Percentiles rank a stretch among this genome's conserved stretches.
Evolutionary conservation across 2,113 vertebrate genomes (phyloP).

Genomic region (Corapipo altera): DNA sequence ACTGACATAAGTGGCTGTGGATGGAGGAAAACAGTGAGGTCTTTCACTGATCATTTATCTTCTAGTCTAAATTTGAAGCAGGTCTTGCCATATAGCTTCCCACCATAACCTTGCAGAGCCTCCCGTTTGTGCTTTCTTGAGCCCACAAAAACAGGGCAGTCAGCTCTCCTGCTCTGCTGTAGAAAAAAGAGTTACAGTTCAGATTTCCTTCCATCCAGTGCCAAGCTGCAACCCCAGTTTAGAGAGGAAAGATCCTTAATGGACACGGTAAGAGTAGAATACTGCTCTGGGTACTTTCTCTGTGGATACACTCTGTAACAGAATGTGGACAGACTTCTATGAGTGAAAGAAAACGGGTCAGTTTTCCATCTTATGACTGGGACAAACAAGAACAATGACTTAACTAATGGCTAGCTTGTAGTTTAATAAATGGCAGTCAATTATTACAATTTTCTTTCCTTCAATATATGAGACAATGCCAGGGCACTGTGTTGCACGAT

Average conservation of each 20-base stretch:
- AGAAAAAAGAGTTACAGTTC: not conserved
- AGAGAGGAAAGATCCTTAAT: not conserved
- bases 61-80: not conserved
- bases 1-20: not conserved
- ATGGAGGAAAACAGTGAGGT: not conserved
- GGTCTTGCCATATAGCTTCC: not conserved
- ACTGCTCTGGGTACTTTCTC: not conserved
- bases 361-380: not conserved
- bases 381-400: not conserved
- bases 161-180: not conserved
- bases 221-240: not conserved
- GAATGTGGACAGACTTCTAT: not conserved
- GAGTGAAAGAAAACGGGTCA: not conserved
- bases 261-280: not conserved
- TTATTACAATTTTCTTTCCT: not conserved
- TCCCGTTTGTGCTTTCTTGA: not conserved
- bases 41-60: not conserved
- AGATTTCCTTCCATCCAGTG: not conserved
- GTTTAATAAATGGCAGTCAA: not conserved
- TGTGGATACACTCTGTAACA: not conserved
- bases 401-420: not conserved
- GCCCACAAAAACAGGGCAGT: not conserved
- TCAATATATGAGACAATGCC: not conserved
- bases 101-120: not conserved
- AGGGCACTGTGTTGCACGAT: accelerated